These are phyloP conservation scores for Unio pictorum DNA, from an alignment of 2,888 invertebrate genomes.

Conservation along the genomic window DNA sequence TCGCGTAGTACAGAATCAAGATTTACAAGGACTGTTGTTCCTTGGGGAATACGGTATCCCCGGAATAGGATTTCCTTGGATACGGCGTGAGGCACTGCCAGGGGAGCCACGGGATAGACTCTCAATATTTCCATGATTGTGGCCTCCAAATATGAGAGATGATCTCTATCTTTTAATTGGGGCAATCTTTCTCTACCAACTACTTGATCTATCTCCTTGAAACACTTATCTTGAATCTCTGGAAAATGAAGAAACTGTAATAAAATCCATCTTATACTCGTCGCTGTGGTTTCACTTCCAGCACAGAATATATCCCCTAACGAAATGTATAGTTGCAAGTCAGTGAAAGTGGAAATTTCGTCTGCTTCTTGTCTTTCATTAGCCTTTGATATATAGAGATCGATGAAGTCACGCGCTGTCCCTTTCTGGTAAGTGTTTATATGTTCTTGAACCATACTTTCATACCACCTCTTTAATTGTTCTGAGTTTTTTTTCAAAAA, in stretches of 20 bases:
- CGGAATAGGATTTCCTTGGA: slow-evolving; percentile 45
- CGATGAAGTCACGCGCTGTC: slow-evolving; percentile 13
- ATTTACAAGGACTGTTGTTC: slow-evolving; percentile 42
- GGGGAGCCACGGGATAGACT: slow-evolving; percentile 44
- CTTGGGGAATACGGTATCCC: slow-evolving; percentile 60
- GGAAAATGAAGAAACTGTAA: slow-evolving; percentile 85
- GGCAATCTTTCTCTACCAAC: slow-evolving; percentile 59
- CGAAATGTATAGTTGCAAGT: slow-evolving; percentile 23
- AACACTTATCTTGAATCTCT: slow-evolving; percentile 71
- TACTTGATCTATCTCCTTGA: slow-evolving; percentile 50
- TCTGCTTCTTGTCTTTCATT: neutral
- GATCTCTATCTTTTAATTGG: slow-evolving; percentile 29
- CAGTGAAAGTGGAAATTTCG: slow-evolving; percentile 8
- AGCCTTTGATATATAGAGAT: slow-evolving; percentile 13
- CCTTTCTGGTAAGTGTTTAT: slow-evolving; percentile 5
- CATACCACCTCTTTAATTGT: slow-evolving; percentile 4
- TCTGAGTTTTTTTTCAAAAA: neutral
- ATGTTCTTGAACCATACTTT: slow-evolving; percentile 9
- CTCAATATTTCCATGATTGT: slow-evolving; percentile 55
- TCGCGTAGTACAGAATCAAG: slow-evolving; percentile 48
- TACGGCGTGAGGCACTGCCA: slow-evolving; percentile 41
- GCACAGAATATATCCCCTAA: slow-evolving; percentile 50
- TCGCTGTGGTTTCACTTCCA: slow-evolving; percentile 81
- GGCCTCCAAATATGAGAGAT: slow-evolving; percentile 54
- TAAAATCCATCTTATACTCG: slow-evolving; percentile 88